Conservation (phyloP, 2,113 vertebrate genomes). For the Condylura cristata region DNA sequence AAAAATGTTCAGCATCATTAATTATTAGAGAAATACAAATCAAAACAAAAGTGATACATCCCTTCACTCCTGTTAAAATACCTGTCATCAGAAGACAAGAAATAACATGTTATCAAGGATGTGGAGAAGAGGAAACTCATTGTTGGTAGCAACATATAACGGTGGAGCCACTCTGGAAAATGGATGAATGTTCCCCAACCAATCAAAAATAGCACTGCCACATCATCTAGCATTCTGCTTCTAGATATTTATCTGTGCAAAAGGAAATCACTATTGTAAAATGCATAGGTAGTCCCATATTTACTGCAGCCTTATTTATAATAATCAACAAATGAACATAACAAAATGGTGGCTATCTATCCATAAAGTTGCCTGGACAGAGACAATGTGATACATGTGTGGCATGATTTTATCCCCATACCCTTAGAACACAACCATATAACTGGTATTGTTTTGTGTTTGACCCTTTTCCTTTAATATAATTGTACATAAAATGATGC, state of each 20-base stretch:
- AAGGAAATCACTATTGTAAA: background rate
- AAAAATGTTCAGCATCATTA: no score
- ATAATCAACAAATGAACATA: background rate
- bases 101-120: background rate
- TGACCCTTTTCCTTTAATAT: background rate
- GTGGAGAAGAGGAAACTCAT: background rate
- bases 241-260: no score
- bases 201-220: background rate
- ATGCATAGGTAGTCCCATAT: background rate
- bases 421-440: background rate
- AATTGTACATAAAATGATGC: background rate
- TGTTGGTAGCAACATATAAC: background rate
- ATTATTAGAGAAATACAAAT: no score
- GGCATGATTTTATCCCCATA: background rate
- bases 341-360: no score
- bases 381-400: background rate
- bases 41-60: background rate
- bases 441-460: background rate
- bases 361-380: background rate
- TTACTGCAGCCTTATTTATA: background rate
- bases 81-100: background rate
- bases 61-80: background rate
- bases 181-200: background rate
- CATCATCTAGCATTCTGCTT: background rate
- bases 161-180: background rate